Base-by-base conservation (phyloP, 2,888 invertebrate species). In the Acanthococcus lagerstroemiae region DNA sequence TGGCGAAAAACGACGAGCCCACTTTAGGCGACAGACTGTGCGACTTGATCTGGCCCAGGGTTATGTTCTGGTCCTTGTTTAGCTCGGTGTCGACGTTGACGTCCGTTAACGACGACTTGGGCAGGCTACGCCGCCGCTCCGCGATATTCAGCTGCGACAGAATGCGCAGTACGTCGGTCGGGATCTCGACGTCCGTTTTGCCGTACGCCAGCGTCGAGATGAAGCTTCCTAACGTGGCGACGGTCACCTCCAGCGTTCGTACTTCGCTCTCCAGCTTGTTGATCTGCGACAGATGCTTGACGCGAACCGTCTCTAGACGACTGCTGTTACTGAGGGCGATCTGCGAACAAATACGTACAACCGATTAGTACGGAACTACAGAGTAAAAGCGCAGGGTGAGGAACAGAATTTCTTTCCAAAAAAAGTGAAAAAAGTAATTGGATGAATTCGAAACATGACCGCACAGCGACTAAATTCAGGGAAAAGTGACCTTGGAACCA, bases 101-200 rank as follows among this genome's bases (percentile, higher is more conserved):
- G 30, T 50, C 57, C 9, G 65, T 45, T 19, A 65, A 26, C 22
- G 55, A 55, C 19, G 66, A 22, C 44, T 57, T 56, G 4, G 56
- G 50, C 46, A 56, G 26, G 15, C 66, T 66, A 24, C 66, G 55
- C 15, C 65, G 55, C 25, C 66, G 55, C 69, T 81, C 80, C 0
- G 77, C 76, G 26, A 79, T 73, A 44, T 78, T 76, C 52, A 84
- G 73, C 75, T 83, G 86, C 26, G 86, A 83, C 1, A 89, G 79
- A 52, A 90, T 85, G 69, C 87, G 80, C 58, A 87, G 82, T 4
- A 90, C 83, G 68, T 90, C 90, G 0, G 81, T 78, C 0, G 90
- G 88, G 55, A 88, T 77, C 57, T 89, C 88, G 15, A 84, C 75
- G 48, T 84, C 82, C 46, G 82, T 79, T 61, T 83, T 82, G 17